Percentiles rank a stretch among this genome's conserved stretches.
These are phyloP conservation scores for Acrocephalus kingi DNA, from an alignment of 2,113 vertebrate genomes.

Conservation along the genomic window DNA sequence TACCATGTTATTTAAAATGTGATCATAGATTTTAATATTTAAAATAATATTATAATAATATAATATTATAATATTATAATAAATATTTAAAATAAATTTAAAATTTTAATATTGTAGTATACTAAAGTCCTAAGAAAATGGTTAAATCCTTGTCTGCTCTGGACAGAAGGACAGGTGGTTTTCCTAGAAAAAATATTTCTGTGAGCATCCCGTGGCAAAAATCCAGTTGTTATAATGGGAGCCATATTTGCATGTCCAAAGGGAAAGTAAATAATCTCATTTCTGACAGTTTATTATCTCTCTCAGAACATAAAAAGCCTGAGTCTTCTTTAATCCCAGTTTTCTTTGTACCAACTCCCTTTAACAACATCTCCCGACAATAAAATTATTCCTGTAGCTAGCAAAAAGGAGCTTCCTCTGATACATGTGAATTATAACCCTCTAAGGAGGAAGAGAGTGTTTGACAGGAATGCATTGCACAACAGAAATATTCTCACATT, in stretches of 20 bases:
- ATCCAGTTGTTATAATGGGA: not conserved
- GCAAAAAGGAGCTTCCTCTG: not conserved
- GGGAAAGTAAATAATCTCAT: not conserved
- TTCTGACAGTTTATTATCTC: not conserved
- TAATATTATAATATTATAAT: too few relatives aligned
- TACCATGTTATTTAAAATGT: not conserved
- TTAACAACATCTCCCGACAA: not conserved
- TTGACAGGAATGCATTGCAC: not conserved
- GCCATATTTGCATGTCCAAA: not conserved
- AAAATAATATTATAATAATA: too few relatives aligned
- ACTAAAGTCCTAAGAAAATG: not conserved
- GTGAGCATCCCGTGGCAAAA: not conserved
- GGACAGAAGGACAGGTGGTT: not conserved
- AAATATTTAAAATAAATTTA: too few relatives aligned
- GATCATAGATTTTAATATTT: not conserved
- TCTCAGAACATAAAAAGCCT: not conserved
- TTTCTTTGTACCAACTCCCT: not conserved
- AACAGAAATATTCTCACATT: not conserved
- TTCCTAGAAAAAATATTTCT: not conserved
- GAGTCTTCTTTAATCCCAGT: not conserved
- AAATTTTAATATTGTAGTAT: not conserved
- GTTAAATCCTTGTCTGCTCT: not conserved
- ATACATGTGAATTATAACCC: not conserved
- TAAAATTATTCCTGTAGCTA: not conserved
- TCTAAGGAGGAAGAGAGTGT: not conserved